These are phyloP conservation scores for Coelopa pilipes DNA, from an alignment of 2,888 invertebrate genomes.

Conservation along the genomic window DNA sequence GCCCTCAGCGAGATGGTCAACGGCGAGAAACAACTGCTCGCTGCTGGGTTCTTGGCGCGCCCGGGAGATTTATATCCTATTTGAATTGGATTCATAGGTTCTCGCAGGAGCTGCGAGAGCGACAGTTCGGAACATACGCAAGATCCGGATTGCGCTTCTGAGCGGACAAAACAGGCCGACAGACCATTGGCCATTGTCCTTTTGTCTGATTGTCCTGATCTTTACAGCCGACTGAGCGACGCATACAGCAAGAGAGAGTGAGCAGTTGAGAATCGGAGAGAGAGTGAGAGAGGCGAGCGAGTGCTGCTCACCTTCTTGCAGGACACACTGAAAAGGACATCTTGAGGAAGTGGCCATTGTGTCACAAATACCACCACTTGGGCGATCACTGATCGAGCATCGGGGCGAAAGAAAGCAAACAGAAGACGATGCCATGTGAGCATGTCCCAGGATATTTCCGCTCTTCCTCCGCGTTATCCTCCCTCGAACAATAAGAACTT, in stretches of 20 bases:
- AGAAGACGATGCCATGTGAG: conserved; percentile 9
- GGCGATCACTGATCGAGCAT: not conserved
- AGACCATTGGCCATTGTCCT: conserved; percentile 33
- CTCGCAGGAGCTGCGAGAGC: not conserved
- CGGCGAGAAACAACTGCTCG: conserved; percentile 18
- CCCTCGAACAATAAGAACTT: not conserved
- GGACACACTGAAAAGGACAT: conserved; percentile 27
- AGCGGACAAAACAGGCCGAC: conserved; percentile 15
- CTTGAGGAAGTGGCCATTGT: conserved; percentile 26
- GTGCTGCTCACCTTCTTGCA: conserved; percentile 5
- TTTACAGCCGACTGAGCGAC: conserved; percentile 18
- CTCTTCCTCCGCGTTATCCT: too few relatives aligned
- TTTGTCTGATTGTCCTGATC: conserved; percentile 27
- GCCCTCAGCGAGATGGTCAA: conserved; percentile 2
- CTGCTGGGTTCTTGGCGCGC: conserved; percentile 29
- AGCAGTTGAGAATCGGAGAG: not conserved
- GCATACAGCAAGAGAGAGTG: not conserved
- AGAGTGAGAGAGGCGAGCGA: not conserved
- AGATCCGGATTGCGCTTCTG: conserved; percentile 33
- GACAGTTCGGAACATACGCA: conserved; percentile 28
- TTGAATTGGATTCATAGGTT: conserved; percentile 27
- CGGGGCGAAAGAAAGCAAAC: not conserved
- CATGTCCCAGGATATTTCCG: conserved; percentile 14
- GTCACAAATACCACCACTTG: conserved; percentile 26
- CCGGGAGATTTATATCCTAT: conserved; percentile 19